Evolutionary conservation across 2,797 vertebrate species (phyloP).

Genomic region (Paramormyrops hopkinsi): DNA sequence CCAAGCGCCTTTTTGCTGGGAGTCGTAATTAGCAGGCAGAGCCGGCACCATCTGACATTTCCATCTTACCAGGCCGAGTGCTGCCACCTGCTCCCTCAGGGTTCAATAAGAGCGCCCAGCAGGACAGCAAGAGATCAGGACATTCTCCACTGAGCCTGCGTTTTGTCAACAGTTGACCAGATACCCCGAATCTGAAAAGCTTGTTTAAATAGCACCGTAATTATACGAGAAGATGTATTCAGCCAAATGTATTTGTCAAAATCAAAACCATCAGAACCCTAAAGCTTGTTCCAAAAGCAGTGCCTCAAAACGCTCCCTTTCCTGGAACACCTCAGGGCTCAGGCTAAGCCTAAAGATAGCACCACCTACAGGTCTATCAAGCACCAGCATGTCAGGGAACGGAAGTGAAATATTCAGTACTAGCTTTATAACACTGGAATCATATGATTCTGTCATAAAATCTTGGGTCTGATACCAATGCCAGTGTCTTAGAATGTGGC

Average conservation of each 20-base stretch:
- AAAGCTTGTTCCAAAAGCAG: not conserved
- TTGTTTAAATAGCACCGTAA: not conserved
- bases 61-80: not conserved
- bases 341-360: not conserved
- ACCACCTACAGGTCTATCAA: not conserved
- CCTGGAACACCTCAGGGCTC: not conserved
- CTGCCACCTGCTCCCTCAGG: not conserved
- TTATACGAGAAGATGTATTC: not conserved
- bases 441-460: not conserved
- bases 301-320: not conserved
- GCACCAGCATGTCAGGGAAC: not conserved
- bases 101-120: not conserved
- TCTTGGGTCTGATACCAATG: not conserved
- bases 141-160: not conserved
- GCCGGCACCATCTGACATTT: not conserved
- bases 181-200: not conserved
- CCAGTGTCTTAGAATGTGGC: not conserved
- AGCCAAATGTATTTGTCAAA: not conserved
- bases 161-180: not conserved
- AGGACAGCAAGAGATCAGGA: not conserved
- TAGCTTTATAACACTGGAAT: not conserved
- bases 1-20: not conserved
- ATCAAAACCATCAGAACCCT: not conserved
- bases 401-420: not conserved
- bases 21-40: not conserved